Evolutionary conservation across 2,797 vertebrate genomes (phyloP).

Genomic region (Protonibea diacanthus): DNA sequence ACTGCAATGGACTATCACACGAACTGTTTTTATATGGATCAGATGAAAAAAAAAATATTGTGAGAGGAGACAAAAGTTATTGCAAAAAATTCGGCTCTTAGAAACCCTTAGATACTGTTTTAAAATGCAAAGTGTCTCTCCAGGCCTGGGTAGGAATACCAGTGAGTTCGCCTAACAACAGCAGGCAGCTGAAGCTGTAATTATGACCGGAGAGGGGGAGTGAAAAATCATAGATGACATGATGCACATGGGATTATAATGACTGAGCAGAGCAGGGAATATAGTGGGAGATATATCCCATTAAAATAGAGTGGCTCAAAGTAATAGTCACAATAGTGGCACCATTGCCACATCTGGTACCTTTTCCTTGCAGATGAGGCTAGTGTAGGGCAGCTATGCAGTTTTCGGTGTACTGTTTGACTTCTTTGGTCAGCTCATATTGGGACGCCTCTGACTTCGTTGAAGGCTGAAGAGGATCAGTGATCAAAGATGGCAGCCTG

Average conservation of each 20-base stretch:
- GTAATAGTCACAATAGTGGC: no score
- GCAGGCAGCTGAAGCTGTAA: not conserved
- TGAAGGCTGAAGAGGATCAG: not conserved
- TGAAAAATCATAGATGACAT: not conserved
- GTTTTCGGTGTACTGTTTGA: not conserved
- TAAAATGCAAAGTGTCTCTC: slow-evolving; percentile 10
- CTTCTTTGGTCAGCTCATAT: not conserved
- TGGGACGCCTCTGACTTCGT: not conserved
- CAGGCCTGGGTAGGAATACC: not conserved
- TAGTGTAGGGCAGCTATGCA: not conserved
- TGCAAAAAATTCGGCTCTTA: not conserved
- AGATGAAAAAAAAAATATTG: not conserved
- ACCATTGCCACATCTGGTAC: no score
- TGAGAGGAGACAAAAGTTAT: no score
- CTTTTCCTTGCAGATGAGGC: no score
- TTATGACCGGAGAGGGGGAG: not conserved
- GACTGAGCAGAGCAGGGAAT: not conserved
- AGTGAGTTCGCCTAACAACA: not conserved
- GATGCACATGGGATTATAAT: slow-evolving; percentile 1
- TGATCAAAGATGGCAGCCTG: no score
- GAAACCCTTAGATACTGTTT: not conserved
- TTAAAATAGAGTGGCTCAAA: not conserved
- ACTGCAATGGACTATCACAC: not conserved
- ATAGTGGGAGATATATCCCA: not conserved
- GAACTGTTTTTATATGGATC: not conserved